Percentiles rank a stretch among this genome's conserved stretches.
Conservation (phyloP, 2,113 vertebrate species). For the Ptyas mucosa region DNA sequence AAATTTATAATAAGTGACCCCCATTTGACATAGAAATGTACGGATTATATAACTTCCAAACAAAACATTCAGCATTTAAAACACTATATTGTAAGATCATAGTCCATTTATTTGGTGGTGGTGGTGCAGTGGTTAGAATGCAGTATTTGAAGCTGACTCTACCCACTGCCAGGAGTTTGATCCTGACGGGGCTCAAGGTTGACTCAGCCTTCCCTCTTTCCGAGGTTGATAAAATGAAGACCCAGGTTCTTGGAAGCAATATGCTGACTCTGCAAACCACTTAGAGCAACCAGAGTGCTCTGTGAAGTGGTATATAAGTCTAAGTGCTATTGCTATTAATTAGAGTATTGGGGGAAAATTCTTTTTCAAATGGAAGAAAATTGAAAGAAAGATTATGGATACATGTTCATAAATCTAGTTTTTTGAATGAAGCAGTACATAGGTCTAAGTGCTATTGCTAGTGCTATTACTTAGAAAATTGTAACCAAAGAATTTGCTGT, state of each 20-base stretch:
- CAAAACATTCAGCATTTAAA: background rate
- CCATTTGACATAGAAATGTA: background rate
- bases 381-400: background rate
- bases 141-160: background rate
- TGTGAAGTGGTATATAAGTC: background rate
- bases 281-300: background rate
- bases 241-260: background rate
- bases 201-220: background rate
- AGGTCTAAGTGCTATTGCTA: background rate
- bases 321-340: background rate
- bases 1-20: background rate
- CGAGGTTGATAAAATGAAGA: background rate
- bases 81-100: background rate
- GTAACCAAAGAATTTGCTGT: background rate
- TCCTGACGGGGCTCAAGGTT: background rate
- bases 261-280: background rate
- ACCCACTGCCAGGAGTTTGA: background rate
- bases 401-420: background rate
- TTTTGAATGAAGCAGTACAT: background rate
- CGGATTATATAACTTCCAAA: background rate
- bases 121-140: background rate
- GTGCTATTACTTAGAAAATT: background rate
- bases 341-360: background rate
- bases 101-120: background rate
- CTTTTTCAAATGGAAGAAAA: background rate